Evolutionary conservation across 2,888 invertebrate genomes (phyloP).

Genomic region (Trissolcus brochymenae): DNA sequence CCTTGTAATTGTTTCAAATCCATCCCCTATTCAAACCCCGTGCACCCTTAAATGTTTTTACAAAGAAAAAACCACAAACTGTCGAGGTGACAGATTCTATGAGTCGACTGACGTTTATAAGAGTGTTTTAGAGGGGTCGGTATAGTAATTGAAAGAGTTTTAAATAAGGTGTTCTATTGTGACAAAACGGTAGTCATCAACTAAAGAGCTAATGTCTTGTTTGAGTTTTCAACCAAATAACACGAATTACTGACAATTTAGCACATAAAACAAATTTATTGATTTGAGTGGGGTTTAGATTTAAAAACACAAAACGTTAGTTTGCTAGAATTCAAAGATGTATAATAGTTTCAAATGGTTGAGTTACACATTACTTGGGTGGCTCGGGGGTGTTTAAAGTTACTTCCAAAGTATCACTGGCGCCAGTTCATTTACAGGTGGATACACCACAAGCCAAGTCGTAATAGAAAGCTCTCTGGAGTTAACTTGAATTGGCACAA

Average conservation of each 20-base stretch:
- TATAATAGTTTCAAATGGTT: slow-evolving; percentile 73
- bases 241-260: too few relatives aligned
- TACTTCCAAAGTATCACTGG: slow-evolving; percentile 69
- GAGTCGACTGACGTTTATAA: slow-evolving; percentile 71
- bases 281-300: too few relatives aligned
- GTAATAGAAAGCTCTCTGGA: slow-evolving; percentile 42
- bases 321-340: slow-evolving; percentile 65
- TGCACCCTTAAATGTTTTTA: slow-evolving; percentile 64
- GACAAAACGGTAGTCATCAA: too few relatives aligned
- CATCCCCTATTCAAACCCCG: slow-evolving; percentile 64
- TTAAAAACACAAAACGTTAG: slow-evolving; percentile 64
- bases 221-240: too few relatives aligned
- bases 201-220: too few relatives aligned
- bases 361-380: slow-evolving; percentile 70
- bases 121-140: slow-evolving; percentile 59
- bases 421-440: slow-evolving; percentile 43
- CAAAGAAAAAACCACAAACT: slow-evolving; percentile 68
- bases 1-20: slow-evolving; percentile 77
- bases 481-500: slow-evolving; percentile 28
- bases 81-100: slow-evolving; percentile 74
- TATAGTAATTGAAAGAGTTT: slow-evolving; percentile 13
- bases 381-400: slow-evolving; percentile 68
- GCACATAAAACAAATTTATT: too few relatives aligned
- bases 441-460: slow-evolving; percentile 54
- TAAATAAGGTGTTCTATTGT: not conserved